Evolutionary conservation across 2,888 invertebrate genomes (phyloP), one percentile per base, ranked within the genome.

Genomic region (Eledona agricola): DNA sequence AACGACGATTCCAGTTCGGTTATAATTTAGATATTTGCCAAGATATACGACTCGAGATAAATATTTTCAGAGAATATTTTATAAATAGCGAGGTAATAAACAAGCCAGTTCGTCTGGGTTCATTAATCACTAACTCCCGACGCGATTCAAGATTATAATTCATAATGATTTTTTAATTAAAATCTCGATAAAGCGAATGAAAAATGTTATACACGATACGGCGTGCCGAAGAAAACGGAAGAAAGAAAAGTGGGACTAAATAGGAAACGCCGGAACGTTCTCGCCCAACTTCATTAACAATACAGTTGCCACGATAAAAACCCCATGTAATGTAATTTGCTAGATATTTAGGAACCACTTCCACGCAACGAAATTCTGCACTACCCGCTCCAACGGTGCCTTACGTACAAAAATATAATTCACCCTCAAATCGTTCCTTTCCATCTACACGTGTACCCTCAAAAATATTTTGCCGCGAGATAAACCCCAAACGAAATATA

Each of bases 161-260:
- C 66, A 66, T 67, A 66, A 67, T 63, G 67, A 67, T 66, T 66
- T 66, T 67, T 66, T 66, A 67, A 67, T 67, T 67, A 67, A 67
- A 64, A 57, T 62, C 57, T 57, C 55, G 67, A 66, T 65, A 67
- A 62, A 58, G 50, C 62, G 57, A 63, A 64, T 66, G 65, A 67
- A 67, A 66, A 66, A 67, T 67, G 67, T 51, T 55, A 13, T 62
- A 60, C 63, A 63, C 62, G 64, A 60, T 61, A 60, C 58, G 56
- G 47, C 42, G 47, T 46, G 46, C 37, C 38, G 40, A 49, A 52
- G 47, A 51, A 49, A 53, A 54, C 51, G 51, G 55, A 54, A 55
- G 55, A 50, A 54, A 43, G 43, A 54, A 46, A 50, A 54, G 22
- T 49, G 49, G 35, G 17, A 43, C 58, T 50, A 54, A 60, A 54